A percentile compares a stretch with the other conserved stretches of the same genome.
Evolutionary conservation across 2,797 vertebrate genomes (phyloP).

Genomic region (Rhyacichthys aspro): DNA sequence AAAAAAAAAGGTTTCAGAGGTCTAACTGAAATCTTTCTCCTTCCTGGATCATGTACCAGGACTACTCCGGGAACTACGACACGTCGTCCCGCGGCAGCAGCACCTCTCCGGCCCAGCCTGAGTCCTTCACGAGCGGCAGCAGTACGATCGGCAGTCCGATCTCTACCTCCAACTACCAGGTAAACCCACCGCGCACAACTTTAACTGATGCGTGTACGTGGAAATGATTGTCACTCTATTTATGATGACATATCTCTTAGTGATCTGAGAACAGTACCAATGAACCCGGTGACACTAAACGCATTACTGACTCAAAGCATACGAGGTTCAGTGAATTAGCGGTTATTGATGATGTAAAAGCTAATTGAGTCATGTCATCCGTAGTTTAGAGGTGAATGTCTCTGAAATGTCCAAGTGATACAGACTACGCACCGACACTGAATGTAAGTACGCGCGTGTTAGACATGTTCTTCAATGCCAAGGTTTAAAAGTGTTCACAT

Average conservation of each 20-base stretch:
- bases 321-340: not conserved
- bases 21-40: constrained; percentile 65
- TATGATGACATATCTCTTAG: not conserved
- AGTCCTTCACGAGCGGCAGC: constrained; percentile 90
- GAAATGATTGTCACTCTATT: not conserved
- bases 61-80: constrained; percentile 97
- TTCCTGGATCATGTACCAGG: constrained; percentile 98
- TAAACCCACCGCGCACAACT: constrained; percentile 49
- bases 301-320: not conserved
- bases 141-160: constrained; percentile 84
- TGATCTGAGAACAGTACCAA: not conserved
- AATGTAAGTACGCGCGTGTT: not conserved
- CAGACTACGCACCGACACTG: not conserved
- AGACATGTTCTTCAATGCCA: not conserved
- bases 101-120: constrained; percentile 93
- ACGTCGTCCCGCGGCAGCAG: constrained; percentile 98
- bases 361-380: constrained; percentile 6
- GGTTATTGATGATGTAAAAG: not conserved
- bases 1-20: constrained; percentile 34
- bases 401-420: not conserved
- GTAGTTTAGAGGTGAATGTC: not conserved
- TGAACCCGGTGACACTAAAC: not conserved
- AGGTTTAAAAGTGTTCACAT: not conserved
- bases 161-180: constrained; percentile 89
- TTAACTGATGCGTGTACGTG: not conserved